Evolutionary conservation across 1,140 invertebrate species (phyloP).

Genomic region (Heliconius hermathena): DNA sequence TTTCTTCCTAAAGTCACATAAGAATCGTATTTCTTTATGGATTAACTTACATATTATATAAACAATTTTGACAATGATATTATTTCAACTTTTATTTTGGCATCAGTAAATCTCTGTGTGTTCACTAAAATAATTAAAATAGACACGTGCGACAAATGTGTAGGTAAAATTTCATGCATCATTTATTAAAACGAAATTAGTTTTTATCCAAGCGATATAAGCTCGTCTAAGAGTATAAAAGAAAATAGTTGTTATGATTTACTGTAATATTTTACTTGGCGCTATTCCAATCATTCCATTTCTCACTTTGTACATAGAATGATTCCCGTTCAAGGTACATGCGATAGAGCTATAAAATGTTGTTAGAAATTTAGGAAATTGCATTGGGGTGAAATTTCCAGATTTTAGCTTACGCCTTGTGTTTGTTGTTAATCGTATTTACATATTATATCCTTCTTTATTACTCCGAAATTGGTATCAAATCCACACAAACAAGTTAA

Average conservation of each 20-base stretch:
- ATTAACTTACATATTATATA: neutral
- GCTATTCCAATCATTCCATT: constrained; percentile 69
- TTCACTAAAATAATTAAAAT: constrained; percentile 51
- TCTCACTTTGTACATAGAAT: constrained; percentile 63
- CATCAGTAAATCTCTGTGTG: neutral
- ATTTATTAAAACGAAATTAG: constrained; percentile 60
- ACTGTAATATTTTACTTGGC: constrained; percentile 59
- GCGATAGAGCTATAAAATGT: neutral
- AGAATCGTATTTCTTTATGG: constrained; percentile 16
- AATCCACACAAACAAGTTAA: neutral
- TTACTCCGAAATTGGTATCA: neutral
- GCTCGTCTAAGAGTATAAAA: constrained; percentile 44
- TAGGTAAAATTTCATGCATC: constrained; percentile 59
- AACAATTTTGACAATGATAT: neutral
- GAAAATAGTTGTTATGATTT: constrained; percentile 60
- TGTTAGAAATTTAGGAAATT: neutral
- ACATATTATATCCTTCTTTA: neutral
- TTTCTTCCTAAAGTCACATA: constrained; percentile 39
- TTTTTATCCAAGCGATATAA: constrained; percentile 47
- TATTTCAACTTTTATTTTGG: neutral
- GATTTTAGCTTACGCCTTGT: neutral
- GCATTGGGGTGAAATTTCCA: neutral
- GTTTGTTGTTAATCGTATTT: neutral
- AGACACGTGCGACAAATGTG: constrained; percentile 63
- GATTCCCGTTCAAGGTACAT: constrained; percentile 65